Evolutionary conservation across 2,113 vertebrate genomes (phyloP), one percentile per base, ranked within the genome.

Genomic region (Columba janthina): DNA sequence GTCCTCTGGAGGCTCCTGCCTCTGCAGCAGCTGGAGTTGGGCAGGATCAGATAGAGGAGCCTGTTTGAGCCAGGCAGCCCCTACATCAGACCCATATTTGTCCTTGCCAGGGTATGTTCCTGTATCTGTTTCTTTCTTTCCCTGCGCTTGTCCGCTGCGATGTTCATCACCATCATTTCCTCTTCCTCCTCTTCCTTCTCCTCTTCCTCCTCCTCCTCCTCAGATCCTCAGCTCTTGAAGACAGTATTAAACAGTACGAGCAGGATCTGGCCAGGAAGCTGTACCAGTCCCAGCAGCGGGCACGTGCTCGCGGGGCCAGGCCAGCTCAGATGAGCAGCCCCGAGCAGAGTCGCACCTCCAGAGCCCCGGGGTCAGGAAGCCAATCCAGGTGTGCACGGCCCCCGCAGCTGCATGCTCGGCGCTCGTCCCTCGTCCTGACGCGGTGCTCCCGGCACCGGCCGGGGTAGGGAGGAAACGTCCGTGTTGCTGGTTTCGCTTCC

Each of bases 241-340:
- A 99, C 96, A 98, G 99, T 98, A 96, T 99, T 98, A 99, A 98
- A 96, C 98, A 99, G 97, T 99, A 99, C 98, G 98, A 99, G 98
- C 99, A 99, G 98, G 98, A 99, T 92, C 98, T 99, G 98, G 99
- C 99, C 97, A 98, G 98, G 98, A 98, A 97, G 97, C 98, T 99
- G 92, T 99, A 99, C 98, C 99, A 98, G 97, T 98, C 98, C 96
- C 97, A 98, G 69, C 98, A 99, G 98, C 95, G 98, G 98, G 98
- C 98, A 17, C 97, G 98, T 96, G 98, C 91, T 83, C 96, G 96
- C 28, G 96, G 97, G 96, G 95, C 97, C 88, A 89, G 94, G 94
- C 93, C 92, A 75, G 95, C 95, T 95, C 96, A 86, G 88, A 46
- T 85, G 91, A 24, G 86, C 79, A 85, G 94, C 46, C 90, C 96